phyloP scores from a whole-genome alignment of 2,888 invertebrate genomes.

The Synanthedon vespiformis region DNA sequence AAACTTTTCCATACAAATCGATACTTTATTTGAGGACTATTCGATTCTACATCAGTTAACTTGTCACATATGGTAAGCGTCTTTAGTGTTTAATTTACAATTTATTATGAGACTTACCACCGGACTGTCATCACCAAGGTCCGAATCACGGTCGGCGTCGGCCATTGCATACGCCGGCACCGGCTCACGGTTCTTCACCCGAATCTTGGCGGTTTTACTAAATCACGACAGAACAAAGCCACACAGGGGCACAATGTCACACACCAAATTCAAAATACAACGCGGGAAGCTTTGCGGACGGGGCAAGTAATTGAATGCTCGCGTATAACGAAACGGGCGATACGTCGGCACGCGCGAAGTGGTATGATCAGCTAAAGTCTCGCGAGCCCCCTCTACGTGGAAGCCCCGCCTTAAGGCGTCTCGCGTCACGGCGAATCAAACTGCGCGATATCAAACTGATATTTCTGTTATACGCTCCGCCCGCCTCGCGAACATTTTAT shows the following conservation, averaged over 20 bases:
- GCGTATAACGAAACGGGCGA: conserved; percentile 27
- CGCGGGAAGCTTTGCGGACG: conserved; percentile 15
- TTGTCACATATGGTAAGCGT: background rate
- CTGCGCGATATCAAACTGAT: conserved; percentile 64
- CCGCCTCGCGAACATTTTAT: conserved; percentile 35
- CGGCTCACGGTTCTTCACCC: conserved; percentile 89
- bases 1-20: background rate
- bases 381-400: conserved; percentile 32
- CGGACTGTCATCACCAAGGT: conserved; percentile 79
- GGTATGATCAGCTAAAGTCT: conserved; percentile 34
- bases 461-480: conserved; percentile 58
- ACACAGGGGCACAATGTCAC: conserved; percentile 37
- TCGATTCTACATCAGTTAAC: background rate
- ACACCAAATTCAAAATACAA: conserved; percentile 38
- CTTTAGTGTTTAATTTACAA: no score
- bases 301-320: conserved; percentile 7
- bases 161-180: conserved; percentile 88
- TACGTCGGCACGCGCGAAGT: conserved; percentile 40
- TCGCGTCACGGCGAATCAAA: conserved; percentile 61
- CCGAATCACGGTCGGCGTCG: conserved; percentile 76
- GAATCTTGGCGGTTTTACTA: conserved; percentile 78
- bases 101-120: conserved; percentile 71
- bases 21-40: conserved; percentile 1
- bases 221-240: conserved; percentile 41
- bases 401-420: conserved; percentile 62